Evolutionary conservation across 2,797 vertebrate species (phyloP), one percentile per base, ranked within the genome.

Genomic region (Oreonectes daqikongensis): DNA sequence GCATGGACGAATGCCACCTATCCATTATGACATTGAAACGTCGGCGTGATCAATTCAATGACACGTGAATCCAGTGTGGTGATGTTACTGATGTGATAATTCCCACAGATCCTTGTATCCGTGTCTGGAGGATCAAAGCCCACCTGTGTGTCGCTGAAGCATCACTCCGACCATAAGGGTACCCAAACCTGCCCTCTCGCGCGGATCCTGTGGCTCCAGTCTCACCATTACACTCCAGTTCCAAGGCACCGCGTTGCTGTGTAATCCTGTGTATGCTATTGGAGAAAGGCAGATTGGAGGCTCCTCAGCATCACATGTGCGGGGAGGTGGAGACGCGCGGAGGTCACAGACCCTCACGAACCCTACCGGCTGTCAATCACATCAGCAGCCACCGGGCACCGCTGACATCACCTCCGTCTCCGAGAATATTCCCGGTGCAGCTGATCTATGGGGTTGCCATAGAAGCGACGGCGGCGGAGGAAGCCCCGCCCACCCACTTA

Each of bases 1-100:
- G 96, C 97, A 98, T 98, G 92, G 97, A 97, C 84, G 95, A 95
- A 88, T 95, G 95, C 88, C 98, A 90, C 92, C 95, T 94, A 91
- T 97, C 97, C 97, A 98, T 98, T 93, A 93, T 92, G 92, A 88
- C 91, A 92, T 85, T 87, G 89, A 90, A 80, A 88, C 80, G 60
- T 38, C 32, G 30, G 60, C 64, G 52, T 32, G 67, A 69, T 79
- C 63, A 79, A 65, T 57, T 81, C 66, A 75, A 69, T 80, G 60
- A 67, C 83, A 85, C 66, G 67, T 5, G 26, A 87, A 87, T 87
- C 87, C 88, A 85, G 83, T 78, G 81, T 69, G 52, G 79, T 86
- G 77, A 85, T 81, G 53, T 74, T 83, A 52, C 38, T 79, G 79
- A 75, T 75, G 69, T 81, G 85, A 81, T 69, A 86, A 77, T 79